phyloP scores from a whole-genome alignment of 2,113 vertebrate genomes.

The Myodes glareolus region DNA sequence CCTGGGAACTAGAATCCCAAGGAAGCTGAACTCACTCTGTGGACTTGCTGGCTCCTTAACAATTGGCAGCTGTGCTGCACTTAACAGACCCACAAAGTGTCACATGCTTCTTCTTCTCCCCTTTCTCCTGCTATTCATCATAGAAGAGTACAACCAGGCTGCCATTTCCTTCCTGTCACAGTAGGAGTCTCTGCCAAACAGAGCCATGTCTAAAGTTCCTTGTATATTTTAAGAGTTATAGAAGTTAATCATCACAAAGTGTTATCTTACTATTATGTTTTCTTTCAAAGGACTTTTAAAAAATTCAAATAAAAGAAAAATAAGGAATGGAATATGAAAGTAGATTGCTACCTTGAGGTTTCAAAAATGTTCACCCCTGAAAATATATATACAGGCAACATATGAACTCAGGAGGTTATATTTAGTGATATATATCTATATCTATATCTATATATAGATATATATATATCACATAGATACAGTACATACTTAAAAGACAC shows the following conservation, averaged over 20 bases:
- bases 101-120: background rate
- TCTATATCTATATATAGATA: background rate
- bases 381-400: background rate
- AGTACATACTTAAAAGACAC: background rate
- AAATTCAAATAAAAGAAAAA: background rate
- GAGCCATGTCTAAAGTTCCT: background rate
- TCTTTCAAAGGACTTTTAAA: background rate
- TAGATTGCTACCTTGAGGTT: background rate
- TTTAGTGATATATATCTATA: background rate
- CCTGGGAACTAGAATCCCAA: background rate
- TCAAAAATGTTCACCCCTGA: background rate
- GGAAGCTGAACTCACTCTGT: background rate
- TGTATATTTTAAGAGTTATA: constrained; percentile 6
- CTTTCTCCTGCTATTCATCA: background rate
- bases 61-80: background rate
- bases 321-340: background rate
- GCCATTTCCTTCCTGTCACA: constrained; percentile 44
- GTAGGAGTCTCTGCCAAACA: constrained; percentile 32
- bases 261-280: background rate
- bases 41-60: background rate
- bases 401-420: background rate
- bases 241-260: constrained; percentile 16
- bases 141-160: background rate
- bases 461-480: background rate
- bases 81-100: background rate